These are phyloP conservation scores for Allygus modestus DNA, from an alignment of 2,888 invertebrate genomes.

Conservation along the genomic window DNA sequence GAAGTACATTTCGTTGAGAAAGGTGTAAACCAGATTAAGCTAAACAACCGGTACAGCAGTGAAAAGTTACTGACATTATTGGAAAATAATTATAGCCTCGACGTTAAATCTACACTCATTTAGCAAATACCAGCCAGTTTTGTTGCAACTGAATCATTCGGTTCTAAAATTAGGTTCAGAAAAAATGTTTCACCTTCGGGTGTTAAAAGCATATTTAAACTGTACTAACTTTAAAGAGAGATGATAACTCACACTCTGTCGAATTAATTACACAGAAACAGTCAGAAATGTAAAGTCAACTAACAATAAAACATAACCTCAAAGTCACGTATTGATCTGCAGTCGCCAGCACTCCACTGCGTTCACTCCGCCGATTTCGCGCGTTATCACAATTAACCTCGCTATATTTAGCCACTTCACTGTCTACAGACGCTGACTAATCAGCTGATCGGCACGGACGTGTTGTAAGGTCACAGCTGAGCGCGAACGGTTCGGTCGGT, in stretches of 20 bases:
- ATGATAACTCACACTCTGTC: no score
- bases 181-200: not conserved
- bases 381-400: not conserved
- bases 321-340: conserved; percentile 31
- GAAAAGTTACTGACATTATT: not conserved
- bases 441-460: not conserved
- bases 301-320: not conserved
- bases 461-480: conserved; percentile 2
- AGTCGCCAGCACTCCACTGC: not conserved
- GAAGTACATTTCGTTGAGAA: conserved; percentile 9
- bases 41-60: not conserved
- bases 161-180: not conserved
- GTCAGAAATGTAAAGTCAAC: not conserved
- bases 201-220: no score
- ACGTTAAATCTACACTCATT: not conserved
- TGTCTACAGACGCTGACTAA: not conserved
- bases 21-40: no score
- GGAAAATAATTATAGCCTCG: not conserved
- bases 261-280: no score
- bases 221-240: no score
- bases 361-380: conserved; percentile 10
- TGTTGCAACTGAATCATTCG: not conserved
- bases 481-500: not conserved
- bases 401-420: conserved; percentile 1
- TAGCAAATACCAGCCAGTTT: not conserved